These are phyloP conservation scores for Montifringilla adamsi DNA, from an alignment of 2,113 vertebrate species.

Conservation along the genomic window DNA sequence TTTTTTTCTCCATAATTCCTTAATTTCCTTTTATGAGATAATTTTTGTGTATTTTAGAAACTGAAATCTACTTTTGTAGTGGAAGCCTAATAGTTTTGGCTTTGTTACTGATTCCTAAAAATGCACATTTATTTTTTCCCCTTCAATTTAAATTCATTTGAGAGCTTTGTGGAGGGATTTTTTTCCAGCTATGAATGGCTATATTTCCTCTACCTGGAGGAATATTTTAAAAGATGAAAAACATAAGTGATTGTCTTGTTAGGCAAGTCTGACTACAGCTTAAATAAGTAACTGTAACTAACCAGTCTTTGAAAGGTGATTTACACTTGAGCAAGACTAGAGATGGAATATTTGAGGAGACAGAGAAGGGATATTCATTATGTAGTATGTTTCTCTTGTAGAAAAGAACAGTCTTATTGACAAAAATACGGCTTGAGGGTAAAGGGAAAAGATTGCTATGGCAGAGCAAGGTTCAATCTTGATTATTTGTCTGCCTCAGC, in stretches of 20 bases:
- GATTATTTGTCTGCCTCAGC: not conserved
- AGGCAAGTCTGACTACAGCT: not conserved
- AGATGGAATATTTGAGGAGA: not conserved
- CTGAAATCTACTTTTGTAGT: not conserved
- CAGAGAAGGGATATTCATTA: not conserved
- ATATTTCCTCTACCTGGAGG: not conserved
- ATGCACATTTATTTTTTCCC: fast-evolving
- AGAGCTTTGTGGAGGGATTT: not conserved
- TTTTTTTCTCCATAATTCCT: not conserved
- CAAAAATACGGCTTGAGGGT: not conserved
- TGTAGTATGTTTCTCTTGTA: not conserved
- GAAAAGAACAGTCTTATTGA: not conserved
- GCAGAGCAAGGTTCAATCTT: not conserved
- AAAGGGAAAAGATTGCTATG: not conserved
- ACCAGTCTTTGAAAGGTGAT: not conserved
- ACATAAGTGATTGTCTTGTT: not conserved
- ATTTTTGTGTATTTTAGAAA: not conserved
- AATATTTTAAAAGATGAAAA: not conserved
- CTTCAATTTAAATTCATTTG: not conserved
- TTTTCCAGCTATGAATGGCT: not conserved
- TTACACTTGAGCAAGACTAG: not conserved
- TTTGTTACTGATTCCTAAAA: not conserved
- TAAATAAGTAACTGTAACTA: not conserved
- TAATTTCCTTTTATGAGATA: not conserved
- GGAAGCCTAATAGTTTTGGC: not conserved